Base-by-base conservation (phyloP, 2,888 invertebrate species). In the Helicoverpa assulta region DNA sequence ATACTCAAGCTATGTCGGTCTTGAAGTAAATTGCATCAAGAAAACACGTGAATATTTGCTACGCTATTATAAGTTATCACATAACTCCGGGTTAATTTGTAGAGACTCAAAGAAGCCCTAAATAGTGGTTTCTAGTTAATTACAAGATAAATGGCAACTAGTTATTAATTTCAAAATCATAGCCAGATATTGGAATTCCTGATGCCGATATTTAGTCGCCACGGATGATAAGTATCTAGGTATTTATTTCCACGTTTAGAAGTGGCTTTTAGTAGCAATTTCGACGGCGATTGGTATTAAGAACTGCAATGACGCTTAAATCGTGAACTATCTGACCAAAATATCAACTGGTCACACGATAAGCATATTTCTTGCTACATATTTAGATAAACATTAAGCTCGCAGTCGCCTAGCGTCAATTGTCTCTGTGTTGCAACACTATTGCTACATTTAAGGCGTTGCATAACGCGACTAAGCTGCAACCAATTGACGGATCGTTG, bases 101-200 rank as follows among this genome's bases (percentile, higher is more conserved):
- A 78, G 52, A 53, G 43, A 60, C 56, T 52, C 40, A 63, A 80
- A 75, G 58, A 80, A 63, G 62, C 53, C 62, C 62, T 69, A 63
- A 77, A 70, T 77, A 76, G 62, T 26, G 8, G 59, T 59, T 66
- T 54, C 66, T 61, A 33, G 62, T 75, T 80, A 70, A 80, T 80
- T 80, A 75, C 50, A 62, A 71, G 67, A 76, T 78, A 67, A 76
- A 80, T 80, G 52, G 62, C 54, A 56, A 65, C 67, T 40, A 54
- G 67, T 68, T 77, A 76, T 64, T 72, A 63, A 78, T 80, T 78
- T 66, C 71, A 76, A 80, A 78, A 78, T 78, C 62, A 67, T 71
- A 71, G 51, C 5, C 26, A 57, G 76, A 53, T 62, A 78, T 65
- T 75, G 58, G 59, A 76, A 76, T 78, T 57, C 26, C 18, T 59